These are phyloP conservation scores for Euzetes globulus DNA, from an alignment of 2,888 invertebrate species.

Conservation along the genomic window DNA sequence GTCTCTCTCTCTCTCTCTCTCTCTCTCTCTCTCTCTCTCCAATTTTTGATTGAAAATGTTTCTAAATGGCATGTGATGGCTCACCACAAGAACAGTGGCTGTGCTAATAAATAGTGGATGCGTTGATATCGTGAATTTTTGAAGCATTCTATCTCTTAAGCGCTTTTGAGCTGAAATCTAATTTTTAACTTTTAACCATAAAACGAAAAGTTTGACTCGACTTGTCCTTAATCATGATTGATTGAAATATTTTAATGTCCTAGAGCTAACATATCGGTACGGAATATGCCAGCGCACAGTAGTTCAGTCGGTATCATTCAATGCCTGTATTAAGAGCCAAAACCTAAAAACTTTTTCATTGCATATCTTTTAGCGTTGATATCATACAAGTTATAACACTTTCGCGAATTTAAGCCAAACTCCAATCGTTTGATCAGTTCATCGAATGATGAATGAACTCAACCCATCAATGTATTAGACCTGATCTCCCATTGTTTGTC, in stretches of 20 bases:
- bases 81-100: not conserved
- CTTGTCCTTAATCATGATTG: constrained; percentile 16
- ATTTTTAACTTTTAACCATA: constrained; percentile 16
- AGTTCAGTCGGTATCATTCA: not conserved
- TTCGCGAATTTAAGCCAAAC: constrained; percentile 6
- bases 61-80: not conserved
- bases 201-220: not conserved
- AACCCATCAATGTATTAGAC: not conserved
- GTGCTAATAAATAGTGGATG: not conserved
- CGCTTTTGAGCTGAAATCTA: constrained; percentile 2
- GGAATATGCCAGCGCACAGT: too few species aligned
- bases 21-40: constrained; percentile 1
- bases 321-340: too few species aligned
- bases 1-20: constrained; percentile 5
- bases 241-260: constrained; percentile 21
- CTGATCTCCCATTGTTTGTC: not conserved
- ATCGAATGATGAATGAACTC: not conserved
- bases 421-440: constrained; percentile 4
- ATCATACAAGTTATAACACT: not conserved
- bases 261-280: not conserved
- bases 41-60: not conserved
- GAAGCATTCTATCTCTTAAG: not conserved
- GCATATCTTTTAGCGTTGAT: not conserved
- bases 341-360: not conserved
- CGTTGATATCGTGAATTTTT: not conserved